Base-by-base conservation (phyloP, 2,797 vertebrate genomes). In the Urosaurus nigricauda region DNA sequence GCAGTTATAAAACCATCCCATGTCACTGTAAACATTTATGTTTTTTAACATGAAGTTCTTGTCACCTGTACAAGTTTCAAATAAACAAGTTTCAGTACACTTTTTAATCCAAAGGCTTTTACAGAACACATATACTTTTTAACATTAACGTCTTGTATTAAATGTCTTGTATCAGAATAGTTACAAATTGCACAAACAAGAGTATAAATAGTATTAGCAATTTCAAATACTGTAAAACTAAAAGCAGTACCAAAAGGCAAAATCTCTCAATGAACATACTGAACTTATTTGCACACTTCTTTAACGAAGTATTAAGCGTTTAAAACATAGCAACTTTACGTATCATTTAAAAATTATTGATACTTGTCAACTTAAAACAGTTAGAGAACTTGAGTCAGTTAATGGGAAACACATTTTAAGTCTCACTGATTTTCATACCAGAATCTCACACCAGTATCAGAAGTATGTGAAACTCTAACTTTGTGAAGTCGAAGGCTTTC, bases 281-380 rank as follows among this genome's bases (percentile, higher is more conserved):
- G 90, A 88, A 90, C 94, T 85, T 83, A 93, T 65, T 89, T 77
- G 91, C 90, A 37, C 85, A 96, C 96, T 97, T 97, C 96, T 97
- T 97, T 81, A 97, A 96, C 85, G 85, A 97, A 97, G 95, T 88
- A 94, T 93, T 92, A 79, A 91, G 85, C 92, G 94, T 95, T 65
- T 94, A 51, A 63, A 84, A 91, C 51, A 79, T 79, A 88, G 92
- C 73, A 83, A 60, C 88, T 94, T 88, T 65, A 80, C 43, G 56
- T 83, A 26, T 24, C 78, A 13, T 86, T 89, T 93, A 90, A 68
- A 92, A 71, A 0, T 87, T 53, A 11, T 51, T 89, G 47, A 53
- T 70, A 65, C 58, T 92, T 92, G 51, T 77, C 70, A 37, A 21
- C 56, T 70, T 32, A 60, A 79, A 84, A 68, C 58, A 68, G 65